Conservation (phyloP, 1,140 invertebrate species). For the Drosophila baimaii region DNA sequence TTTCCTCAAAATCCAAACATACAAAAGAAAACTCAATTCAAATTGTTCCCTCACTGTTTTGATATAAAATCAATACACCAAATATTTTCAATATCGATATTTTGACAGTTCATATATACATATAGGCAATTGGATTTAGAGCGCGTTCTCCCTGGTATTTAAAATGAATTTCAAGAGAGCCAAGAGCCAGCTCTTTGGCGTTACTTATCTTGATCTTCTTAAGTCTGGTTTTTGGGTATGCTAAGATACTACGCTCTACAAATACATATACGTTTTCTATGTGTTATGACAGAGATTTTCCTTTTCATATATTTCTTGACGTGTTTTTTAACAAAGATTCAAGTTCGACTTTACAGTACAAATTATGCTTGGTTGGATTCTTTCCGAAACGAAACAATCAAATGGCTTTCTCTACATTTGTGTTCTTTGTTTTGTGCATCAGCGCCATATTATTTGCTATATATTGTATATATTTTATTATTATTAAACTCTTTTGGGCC, state of each 20-base stretch:
- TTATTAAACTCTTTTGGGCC: conserved; percentile 6
- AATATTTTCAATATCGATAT: too few relatives aligned
- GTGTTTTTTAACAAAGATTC: conserved; percentile 42
- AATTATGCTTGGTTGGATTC: conserved; percentile 18
- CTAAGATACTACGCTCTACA: conserved; percentile 45
- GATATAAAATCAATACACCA: too few relatives aligned
- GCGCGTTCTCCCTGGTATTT: too few relatives aligned
- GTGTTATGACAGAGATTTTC: conserved; percentile 53
- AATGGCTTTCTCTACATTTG: conserved; percentile 20
- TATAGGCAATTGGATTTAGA: too few relatives aligned
- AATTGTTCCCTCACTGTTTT: too few relatives aligned
- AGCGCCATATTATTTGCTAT: conserved; percentile 31
- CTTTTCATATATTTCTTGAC: conserved; percentile 23
- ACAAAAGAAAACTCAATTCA: too few relatives aligned
- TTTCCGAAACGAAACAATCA: conserved; percentile 23
- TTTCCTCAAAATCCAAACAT: too few relatives aligned
- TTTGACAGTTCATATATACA: too few relatives aligned
- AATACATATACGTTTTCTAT: conserved; percentile 39
- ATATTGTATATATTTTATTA: conserved; percentile 10
- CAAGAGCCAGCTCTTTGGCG: too few relatives aligned
- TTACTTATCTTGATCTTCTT: too few relatives aligned
- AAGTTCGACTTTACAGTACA: conserved; percentile 49
- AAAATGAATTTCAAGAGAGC: too few relatives aligned
- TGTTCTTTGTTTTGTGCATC: conserved; percentile 42
- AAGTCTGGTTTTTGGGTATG: conserved; percentile 55